Percentiles rank a stretch among this genome's conserved stretches.
Conservation (phyloP, 2,888 invertebrate genomes). For the Phymatocera aterrima region DNA sequence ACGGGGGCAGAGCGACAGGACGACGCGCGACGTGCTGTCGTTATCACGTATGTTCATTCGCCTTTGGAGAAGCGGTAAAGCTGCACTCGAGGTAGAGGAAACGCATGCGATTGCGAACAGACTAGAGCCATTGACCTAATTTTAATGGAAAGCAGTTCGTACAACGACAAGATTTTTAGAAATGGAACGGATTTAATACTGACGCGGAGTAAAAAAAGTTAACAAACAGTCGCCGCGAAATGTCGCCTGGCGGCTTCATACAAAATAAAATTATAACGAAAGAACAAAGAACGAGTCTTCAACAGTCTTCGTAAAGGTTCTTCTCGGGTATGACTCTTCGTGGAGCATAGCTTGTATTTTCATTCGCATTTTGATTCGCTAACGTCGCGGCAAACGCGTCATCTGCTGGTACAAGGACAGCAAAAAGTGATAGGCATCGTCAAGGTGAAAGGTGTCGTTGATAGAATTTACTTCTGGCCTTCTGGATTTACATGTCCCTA, state of each 20-base stretch:
- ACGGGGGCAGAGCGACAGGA: conserved; percentile 17
- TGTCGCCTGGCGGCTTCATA: neutral
- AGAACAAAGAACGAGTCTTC: neutral
- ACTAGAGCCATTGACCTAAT: conserved; percentile 31
- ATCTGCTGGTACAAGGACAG: conserved; percentile 51
- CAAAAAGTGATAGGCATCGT: conserved; percentile 54
- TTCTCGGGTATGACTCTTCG: conserved; percentile 47
- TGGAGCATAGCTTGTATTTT: conserved; percentile 52
- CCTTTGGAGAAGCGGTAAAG: neutral
- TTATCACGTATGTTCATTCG: neutral
- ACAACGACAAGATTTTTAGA: neutral
- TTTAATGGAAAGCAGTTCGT: conserved; percentile 27
- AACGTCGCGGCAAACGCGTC: conserved; percentile 49
- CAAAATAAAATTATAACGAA: conserved; percentile 33
- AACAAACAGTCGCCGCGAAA: neutral
- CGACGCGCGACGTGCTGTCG: neutral
- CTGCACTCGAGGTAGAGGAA: conserved; percentile 13
- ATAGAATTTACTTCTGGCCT: neutral
- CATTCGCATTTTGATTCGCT: conserved; percentile 53
- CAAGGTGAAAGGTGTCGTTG: conserved; percentile 10
- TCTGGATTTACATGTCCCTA: neutral
- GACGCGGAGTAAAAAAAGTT: neutral
- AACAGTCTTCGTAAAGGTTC: neutral
- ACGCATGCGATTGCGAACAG: neutral
- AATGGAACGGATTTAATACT: conserved; percentile 3